These are phyloP conservation scores for Hemaris fuciformis DNA, from an alignment of 2,888 invertebrate species.

Conservation along the genomic window DNA sequence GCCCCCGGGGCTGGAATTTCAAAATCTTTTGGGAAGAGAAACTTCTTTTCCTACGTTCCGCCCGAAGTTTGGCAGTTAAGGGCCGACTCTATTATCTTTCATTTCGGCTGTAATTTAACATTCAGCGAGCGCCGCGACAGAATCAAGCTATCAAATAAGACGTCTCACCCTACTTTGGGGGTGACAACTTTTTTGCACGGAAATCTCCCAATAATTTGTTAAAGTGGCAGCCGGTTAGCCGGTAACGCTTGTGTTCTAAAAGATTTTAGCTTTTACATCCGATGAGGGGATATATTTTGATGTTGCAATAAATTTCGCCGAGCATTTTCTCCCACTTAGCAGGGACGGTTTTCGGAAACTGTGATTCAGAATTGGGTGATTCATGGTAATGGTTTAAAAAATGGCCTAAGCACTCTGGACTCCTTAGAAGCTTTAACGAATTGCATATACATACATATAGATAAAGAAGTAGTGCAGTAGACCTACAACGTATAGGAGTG, in stretches of 20 bases:
- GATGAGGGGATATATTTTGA: conserved; percentile 35
- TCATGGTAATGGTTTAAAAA: background rate
- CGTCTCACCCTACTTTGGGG: conserved; percentile 60
- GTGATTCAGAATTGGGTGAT: background rate
- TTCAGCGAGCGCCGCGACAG: conserved; percentile 63
- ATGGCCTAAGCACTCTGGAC: background rate
- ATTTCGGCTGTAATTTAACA: conserved; percentile 80
- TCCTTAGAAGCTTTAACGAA: background rate
- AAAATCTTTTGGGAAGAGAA: conserved; percentile 72
- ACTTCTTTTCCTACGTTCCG: conserved; percentile 57
- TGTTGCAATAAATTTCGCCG: conserved; percentile 30
- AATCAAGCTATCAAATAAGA: conserved; percentile 77
- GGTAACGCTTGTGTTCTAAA: conserved; percentile 75
- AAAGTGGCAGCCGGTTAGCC: conserved; percentile 78
- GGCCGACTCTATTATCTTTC: conserved; percentile 78
- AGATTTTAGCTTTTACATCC: conserved; percentile 51
- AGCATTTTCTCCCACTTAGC: conserved; percentile 8
- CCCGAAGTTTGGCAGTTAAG: conserved; percentile 48
- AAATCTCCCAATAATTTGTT: conserved; percentile 79
- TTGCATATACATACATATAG: background rate
- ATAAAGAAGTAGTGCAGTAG: no score
- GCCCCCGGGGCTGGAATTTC: conserved; percentile 60
- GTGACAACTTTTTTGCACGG: conserved; percentile 73
- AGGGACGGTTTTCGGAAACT: background rate
- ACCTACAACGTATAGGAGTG: no score